Conservation (phyloP, 2,888 invertebrate genomes). For the Syritta pipiens region DNA sequence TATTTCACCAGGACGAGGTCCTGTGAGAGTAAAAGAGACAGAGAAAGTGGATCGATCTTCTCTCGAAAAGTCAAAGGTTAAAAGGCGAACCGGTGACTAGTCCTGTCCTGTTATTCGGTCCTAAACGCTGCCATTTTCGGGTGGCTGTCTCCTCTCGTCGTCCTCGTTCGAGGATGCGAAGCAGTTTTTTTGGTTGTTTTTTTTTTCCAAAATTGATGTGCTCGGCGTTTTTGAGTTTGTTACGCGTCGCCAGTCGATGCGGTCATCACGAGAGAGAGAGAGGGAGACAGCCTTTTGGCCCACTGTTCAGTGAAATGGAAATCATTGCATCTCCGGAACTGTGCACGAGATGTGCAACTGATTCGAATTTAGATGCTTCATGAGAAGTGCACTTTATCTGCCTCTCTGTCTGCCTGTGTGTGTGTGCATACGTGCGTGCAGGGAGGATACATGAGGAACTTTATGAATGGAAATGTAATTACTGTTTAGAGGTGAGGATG, state of each 20-base stretch:
- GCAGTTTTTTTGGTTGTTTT: slow-evolving; percentile 1
- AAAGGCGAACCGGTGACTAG: slow-evolving; percentile 16
- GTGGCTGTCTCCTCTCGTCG: too few species aligned
- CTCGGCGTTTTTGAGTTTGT: slow-evolving; percentile 12
- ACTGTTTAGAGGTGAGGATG: too few species aligned
- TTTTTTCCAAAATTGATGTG: too few species aligned
- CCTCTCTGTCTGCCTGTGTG: too few species aligned
- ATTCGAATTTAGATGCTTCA: background rate
- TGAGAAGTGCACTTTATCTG: too few species aligned
- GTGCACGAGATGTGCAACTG: background rate
- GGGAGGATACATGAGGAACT: too few species aligned
- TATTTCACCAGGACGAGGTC: slow-evolving; percentile 26
- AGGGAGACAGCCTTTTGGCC: slow-evolving; percentile 20
- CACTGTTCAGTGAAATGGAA: slow-evolving; percentile 24
- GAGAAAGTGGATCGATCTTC: background rate
- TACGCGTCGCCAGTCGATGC: too few species aligned
- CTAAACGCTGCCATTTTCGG: slow-evolving; percentile 41
- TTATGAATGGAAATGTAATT: too few species aligned
- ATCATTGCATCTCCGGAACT: slow-evolving; percentile 22
- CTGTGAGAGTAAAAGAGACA: too few species aligned
- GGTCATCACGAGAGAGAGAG: too few species aligned
- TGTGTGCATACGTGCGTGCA: too few species aligned
- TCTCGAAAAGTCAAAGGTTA: slow-evolving; percentile 47
- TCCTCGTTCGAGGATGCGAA: background rate
- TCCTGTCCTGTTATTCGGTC: too few species aligned